phyloP scores from a whole-genome alignment of 2,888 invertebrate species.

The Anthoptus insignis region DNA sequence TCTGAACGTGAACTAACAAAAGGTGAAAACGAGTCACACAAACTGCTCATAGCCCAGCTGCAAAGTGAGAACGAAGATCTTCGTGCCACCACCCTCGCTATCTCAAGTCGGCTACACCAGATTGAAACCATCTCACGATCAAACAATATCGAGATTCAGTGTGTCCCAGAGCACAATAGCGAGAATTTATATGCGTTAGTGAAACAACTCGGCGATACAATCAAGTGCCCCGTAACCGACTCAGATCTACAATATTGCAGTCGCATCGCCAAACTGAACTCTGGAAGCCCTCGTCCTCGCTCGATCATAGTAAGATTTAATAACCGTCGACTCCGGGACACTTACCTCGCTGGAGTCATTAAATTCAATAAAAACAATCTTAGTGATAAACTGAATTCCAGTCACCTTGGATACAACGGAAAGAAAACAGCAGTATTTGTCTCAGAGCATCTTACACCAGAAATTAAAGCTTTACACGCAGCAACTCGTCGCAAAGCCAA shows the following conservation, averaged over 20 bases:
- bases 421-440: background rate
- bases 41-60: background rate
- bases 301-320: background rate
- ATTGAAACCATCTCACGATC: background rate
- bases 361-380: background rate
- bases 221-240: constrained; percentile 8
- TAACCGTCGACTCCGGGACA: background rate
- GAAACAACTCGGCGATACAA: too few relatives aligned
- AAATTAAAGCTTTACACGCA: background rate
- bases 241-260: background rate
- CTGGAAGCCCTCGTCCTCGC: background rate
- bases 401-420: too few relatives aligned
- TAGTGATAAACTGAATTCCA: background rate
- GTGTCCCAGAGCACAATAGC: constrained; percentile 5
- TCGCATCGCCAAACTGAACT: background rate
- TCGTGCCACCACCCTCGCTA: background rate
- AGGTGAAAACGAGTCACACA: background rate
- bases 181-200: constrained; percentile 7
- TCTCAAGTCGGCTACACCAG: too few relatives aligned
- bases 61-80: background rate
- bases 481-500: background rate
- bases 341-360: background rate
- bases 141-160: constrained; percentile 4
- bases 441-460: background rate
- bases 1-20: background rate